Evolutionary conservation across 2,113 vertebrate genomes (phyloP), one percentile per base, ranked within the genome.

Genomic region (Pterophyllum scalare): DNA sequence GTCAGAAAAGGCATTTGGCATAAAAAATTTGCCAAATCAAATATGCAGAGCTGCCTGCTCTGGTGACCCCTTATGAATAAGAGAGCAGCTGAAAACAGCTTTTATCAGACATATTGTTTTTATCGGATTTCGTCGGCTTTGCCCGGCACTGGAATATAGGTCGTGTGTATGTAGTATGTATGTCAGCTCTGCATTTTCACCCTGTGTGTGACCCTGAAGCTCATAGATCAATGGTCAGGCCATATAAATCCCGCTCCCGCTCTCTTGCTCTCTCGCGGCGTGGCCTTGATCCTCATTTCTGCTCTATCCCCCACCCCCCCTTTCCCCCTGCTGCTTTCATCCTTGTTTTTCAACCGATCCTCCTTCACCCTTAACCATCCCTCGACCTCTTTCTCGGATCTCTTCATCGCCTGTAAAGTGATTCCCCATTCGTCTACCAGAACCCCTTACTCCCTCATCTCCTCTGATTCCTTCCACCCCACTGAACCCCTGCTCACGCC

Each of bases 211-310:
- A 94, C 89, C 90, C 75, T 12, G 1, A 79, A 83, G 65, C 82
- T 85, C 6, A 2, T 33, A 78, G 80, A 91, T 87, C 90, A 79
- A 77, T 80, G 59, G 22, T 61, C 58, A 4, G 62, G 4, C 84
- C 22, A 17, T 61, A 61, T 87, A 72, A 86, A 75, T 20, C 88
- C 80, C 78, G 33, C 67, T 70, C 28, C 22, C 3, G 5, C 59
- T 9, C 12, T 12, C 85, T 38, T 72, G 1, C 14, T 7, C 5
- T 28, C 77, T 81, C 5, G 57, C 77, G 1, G 59, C 15, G 77
- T 56, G 78, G 40, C 86, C 87, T 92, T 88, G 65, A 91, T 90
- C 90, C 79, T 82, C 60, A 24, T 79, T 52, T 76, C 67, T 31
- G 10, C 77, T 54, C 40, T 57, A 14, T n/a, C 33, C 22, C 60